Conservation (phyloP, 2,888 invertebrate genomes). For the Drosophila mercatorum region DNA sequence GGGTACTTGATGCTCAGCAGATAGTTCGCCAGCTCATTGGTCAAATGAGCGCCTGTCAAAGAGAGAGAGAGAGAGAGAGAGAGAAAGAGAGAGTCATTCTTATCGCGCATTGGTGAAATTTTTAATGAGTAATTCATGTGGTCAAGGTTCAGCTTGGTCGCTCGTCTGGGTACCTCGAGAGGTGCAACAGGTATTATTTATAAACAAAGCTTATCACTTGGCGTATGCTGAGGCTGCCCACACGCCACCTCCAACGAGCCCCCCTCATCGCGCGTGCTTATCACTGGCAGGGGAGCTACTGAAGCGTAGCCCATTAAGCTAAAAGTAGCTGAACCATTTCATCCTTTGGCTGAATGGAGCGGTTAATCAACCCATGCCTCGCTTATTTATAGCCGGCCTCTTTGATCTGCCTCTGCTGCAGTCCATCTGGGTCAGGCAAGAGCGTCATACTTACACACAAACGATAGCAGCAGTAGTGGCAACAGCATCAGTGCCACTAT, state of each 20-base stretch:
- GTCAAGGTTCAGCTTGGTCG: constrained; percentile 73
- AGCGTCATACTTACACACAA: constrained; percentile 78
- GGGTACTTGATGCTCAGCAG: constrained; percentile 87
- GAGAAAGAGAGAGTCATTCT: neutral
- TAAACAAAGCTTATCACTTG: constrained; percentile 57
- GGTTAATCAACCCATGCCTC: constrained; percentile 71
- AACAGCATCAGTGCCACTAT: constrained; percentile 78
- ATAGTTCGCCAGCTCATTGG: constrained; percentile 86
- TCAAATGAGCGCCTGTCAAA: constrained; percentile 86
- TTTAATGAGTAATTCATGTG: constrained; percentile 78
- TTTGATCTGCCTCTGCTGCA: constrained; percentile 49
- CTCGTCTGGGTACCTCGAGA: constrained; percentile 62
- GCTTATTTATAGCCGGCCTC: constrained; percentile 64
- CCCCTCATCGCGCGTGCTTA: neutral
- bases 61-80: neutral
- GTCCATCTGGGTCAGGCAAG: constrained; percentile 30
- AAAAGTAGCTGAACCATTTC: constrained; percentile 12
- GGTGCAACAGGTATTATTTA: constrained; percentile 64
- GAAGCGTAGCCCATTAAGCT: constrained; percentile 33
- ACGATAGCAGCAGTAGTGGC: constrained; percentile 80
- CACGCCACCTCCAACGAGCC: neutral
- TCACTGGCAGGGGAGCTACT: constrained; percentile 8
- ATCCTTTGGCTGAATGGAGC: constrained; percentile 55
- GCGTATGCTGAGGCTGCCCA: constrained; percentile 1
- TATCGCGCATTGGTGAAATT: constrained; percentile 33